These are phyloP conservation scores for Epizoanthus scotinus DNA, from an alignment of 92 coral and sea anemone genomes.

Conservation along the genomic window DNA sequence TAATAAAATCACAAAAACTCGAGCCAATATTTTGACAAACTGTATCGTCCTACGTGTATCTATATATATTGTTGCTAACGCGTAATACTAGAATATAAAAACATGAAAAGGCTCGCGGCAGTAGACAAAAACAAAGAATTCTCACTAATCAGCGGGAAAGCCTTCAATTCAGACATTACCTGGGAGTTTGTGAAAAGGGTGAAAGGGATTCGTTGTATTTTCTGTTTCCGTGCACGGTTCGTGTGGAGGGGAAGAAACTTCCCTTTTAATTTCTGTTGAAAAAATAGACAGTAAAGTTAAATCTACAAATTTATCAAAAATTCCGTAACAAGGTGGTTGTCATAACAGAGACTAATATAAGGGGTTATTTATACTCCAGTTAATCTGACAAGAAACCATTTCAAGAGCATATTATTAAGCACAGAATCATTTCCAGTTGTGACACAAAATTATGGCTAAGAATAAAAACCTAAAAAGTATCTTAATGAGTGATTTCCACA, in stretches of 20 bases:
- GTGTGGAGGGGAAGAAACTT: conserved; percentile 63
- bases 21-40: conserved; percentile 46
- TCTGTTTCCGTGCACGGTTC: conserved; percentile 64
- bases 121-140: conserved; percentile 13
- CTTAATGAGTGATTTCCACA: conserved; percentile 65
- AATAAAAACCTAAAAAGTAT: conserved; percentile 3
- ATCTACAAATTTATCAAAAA: conserved; percentile 15
- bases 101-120: conserved; percentile 33
- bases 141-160: background rate
- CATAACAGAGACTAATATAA: conserved; percentile 31
- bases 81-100: conserved; percentile 53
- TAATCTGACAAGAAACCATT: conserved; percentile 25
- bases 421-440: background rate
- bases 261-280: conserved; percentile 79
- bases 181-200: conserved; percentile 39
- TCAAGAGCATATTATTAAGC: conserved; percentile 29
- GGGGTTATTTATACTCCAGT: conserved; percentile 18
- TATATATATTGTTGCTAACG: conserved; percentile 48
- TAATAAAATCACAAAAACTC: conserved; percentile 27
- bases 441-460: background rate
- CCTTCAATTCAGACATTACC: conserved; percentile 46
- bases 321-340: conserved; percentile 36
- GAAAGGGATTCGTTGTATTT: conserved; percentile 36
- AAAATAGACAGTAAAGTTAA: conserved; percentile 25
- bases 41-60: conserved; percentile 50